phyloP scores from a whole-genome alignment of 2,888 invertebrate species.

The Allygus modestus region DNA sequence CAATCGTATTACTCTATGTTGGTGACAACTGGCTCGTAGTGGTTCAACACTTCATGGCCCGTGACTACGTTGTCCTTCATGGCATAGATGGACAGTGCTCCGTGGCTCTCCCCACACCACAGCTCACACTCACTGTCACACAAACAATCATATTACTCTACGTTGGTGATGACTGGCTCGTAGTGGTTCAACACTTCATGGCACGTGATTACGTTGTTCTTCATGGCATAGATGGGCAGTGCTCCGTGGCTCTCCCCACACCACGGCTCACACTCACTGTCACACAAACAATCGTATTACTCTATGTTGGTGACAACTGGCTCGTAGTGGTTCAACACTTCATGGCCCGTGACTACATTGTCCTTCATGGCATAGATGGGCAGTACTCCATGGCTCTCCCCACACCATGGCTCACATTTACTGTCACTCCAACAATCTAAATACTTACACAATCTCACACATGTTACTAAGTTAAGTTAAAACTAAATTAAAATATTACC shows the following conservation, averaged over 20 bases:
- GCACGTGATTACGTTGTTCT: slow-evolving; percentile 83
- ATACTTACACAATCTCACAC: too few relatives aligned
- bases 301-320: slow-evolving; percentile 80
- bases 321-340: slow-evolving; percentile 81
- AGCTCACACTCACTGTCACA: slow-evolving; percentile 79
- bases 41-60: slow-evolving; percentile 83
- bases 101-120: slow-evolving; percentile 93
- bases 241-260: slow-evolving; percentile 90
- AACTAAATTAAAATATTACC: too few relatives aligned
- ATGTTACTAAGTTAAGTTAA: too few relatives aligned
- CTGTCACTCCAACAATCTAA: too few relatives aligned
- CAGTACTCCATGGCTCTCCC: slow-evolving; percentile 88
- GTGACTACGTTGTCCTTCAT: slow-evolving; percentile 84
- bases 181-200: slow-evolving; percentile 84
- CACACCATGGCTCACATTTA: slow-evolving; percentile 90
- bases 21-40: slow-evolving; percentile 79
- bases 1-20: slow-evolving; percentile 84
- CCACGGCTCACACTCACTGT: slow-evolving; percentile 85
- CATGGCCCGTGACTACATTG: slow-evolving; percentile 85
- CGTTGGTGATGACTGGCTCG: slow-evolving; percentile 78
- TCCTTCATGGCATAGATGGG: slow-evolving; percentile 86
- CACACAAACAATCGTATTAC: slow-evolving; percentile 80
- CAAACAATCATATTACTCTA: slow-evolving; percentile 83
- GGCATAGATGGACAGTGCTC: slow-evolving; percentile 87
- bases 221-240: slow-evolving; percentile 87